Evolutionary conservation across 2,797 vertebrate species (phyloP).

Genomic region (Microhierax caerulescens): DNA sequence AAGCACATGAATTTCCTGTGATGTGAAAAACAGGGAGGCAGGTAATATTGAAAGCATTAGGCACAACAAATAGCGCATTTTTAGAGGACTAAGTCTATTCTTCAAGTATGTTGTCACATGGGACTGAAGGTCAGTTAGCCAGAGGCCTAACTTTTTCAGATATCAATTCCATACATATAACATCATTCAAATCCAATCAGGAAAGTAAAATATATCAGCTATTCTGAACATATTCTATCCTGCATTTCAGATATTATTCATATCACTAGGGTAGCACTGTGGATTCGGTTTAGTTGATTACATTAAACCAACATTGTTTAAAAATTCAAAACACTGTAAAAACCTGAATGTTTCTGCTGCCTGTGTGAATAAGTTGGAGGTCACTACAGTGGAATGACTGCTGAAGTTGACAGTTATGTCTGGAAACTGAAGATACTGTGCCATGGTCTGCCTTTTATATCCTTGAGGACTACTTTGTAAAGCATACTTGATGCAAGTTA

Average conservation of each 20-base stretch:
- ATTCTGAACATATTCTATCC: neutral
- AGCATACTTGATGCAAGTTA: neutral
- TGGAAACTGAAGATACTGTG: neutral
- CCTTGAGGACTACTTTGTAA: neutral
- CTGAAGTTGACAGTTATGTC: neutral
- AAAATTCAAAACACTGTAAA: neutral
- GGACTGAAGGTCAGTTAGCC: slow-evolving; percentile 12
- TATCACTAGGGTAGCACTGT: neutral
- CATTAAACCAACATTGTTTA: neutral
- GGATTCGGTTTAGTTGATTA: slow-evolving; percentile 6
- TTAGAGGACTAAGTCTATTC: slow-evolving; percentile 32
- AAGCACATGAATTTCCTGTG: neutral
- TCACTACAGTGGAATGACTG: neutral
- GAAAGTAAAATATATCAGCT: neutral
- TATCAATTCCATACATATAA: neutral
- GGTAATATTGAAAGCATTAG: neutral
- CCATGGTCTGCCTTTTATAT: neutral
- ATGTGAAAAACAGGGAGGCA: neutral
- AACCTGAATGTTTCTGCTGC: neutral
- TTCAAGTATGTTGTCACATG: slow-evolving; percentile 1
- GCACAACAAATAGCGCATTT: slow-evolving; percentile 1
- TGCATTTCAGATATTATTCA: neutral
- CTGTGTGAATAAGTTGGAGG: neutral
- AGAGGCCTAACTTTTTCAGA: neutral
- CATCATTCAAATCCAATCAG: neutral